Percentiles rank a stretch among this genome's conserved stretches.
phyloP scores from a whole-genome alignment of 2,113 vertebrate species.

The Micronycteris hirsuta region DNA sequence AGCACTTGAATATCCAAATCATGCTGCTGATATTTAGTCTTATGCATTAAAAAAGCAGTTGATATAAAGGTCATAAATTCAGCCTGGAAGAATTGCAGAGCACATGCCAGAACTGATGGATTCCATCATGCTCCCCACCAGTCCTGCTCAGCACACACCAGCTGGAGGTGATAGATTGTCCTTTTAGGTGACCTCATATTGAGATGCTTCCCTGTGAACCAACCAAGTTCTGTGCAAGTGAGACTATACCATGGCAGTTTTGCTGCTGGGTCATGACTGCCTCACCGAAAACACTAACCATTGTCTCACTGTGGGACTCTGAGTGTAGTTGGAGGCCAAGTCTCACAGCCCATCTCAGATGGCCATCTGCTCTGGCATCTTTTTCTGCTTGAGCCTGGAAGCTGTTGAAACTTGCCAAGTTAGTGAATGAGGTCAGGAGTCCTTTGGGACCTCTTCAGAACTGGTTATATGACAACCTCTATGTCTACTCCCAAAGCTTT shows the following conservation, averaged over 20 bases:
- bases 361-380: not conserved
- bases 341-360: too few species aligned
- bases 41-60: constrained; percentile 32
- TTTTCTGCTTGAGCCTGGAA: not conserved
- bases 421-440: not conserved
- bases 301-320: not conserved
- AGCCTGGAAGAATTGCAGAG: not conserved
- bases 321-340: accelerated
- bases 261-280: not conserved
- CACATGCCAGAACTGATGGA: not conserved
- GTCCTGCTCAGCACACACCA: not conserved
- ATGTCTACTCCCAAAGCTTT: too few species aligned
- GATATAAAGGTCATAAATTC: constrained; percentile 48
- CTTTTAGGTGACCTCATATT: not conserved
- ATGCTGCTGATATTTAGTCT: not conserved
- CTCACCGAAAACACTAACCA: constrained; percentile 34
- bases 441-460: not conserved
- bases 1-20: not conserved
- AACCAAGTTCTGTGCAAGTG: not conserved
- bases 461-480: accelerated
- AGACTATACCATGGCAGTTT: not conserved
- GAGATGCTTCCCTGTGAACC: not conserved
- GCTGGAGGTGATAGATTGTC: constrained; percentile 24
- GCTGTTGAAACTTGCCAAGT: not conserved
- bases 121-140: not conserved